A percentile compares a stretch with the other conserved stretches of the same genome.
Conservation (phyloP, 2,888 invertebrate species). For the Eutolmus rufibarbis region DNA sequence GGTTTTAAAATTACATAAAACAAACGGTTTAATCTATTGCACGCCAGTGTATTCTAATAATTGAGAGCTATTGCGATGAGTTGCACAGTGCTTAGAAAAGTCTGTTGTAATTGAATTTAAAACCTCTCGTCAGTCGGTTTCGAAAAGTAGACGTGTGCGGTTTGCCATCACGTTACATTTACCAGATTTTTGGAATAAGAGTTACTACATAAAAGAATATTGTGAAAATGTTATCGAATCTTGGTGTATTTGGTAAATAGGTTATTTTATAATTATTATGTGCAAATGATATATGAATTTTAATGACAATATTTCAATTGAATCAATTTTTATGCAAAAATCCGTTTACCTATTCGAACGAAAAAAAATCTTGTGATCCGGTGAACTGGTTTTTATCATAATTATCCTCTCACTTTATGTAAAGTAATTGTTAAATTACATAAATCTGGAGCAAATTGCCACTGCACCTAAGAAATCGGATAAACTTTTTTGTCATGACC, state of each 20-base stretch:
- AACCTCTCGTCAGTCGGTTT: neutral
- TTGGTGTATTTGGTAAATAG: neutral
- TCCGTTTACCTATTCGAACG: neutral
- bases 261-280: neutral
- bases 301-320: neutral
- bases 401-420: neutral
- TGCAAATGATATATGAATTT: neutral
- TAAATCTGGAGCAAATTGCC: neutral
- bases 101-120: neutral
- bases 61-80: constrained; percentile 46
- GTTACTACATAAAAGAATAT: neutral
- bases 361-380: neutral
- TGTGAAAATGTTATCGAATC: neutral
- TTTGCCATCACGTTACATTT: neutral
- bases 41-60: neutral
- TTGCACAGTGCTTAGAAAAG: neutral
- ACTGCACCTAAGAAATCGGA: neutral
- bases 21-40: neutral
- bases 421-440: neutral
- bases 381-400: neutral
- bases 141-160: neutral
- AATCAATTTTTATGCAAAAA: neutral
- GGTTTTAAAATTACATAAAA: neutral
- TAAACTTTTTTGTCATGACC: neutral
- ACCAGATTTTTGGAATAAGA: neutral